These are phyloP conservation scores for Merluccius polli DNA, from an alignment of 2,797 vertebrate species.

Conservation along the genomic window DNA sequence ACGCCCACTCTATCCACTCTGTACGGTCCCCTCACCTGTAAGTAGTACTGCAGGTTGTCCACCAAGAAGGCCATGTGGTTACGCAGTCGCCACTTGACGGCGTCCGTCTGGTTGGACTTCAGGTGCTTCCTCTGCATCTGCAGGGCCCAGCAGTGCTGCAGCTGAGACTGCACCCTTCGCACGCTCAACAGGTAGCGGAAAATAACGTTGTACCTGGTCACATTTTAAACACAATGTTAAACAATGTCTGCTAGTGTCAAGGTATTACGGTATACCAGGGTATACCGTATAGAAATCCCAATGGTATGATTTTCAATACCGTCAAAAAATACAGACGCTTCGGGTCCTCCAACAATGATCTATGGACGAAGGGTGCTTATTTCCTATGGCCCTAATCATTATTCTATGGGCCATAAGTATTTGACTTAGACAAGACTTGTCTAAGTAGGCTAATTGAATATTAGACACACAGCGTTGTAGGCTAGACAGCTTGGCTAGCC, in stretches of 20 bases:
- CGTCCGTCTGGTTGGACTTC: constrained; percentile 86
- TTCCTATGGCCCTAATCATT: too few relatives aligned
- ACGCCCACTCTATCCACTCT: neutral
- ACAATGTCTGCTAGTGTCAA: neutral
- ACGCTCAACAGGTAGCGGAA: constrained; percentile 96
- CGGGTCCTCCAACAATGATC: too few relatives aligned
- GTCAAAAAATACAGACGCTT: too few relatives aligned
- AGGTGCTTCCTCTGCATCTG: constrained; percentile 98
- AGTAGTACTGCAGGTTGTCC: constrained; percentile 97
- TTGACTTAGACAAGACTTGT: too few relatives aligned
- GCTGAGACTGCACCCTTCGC: constrained; percentile 90
- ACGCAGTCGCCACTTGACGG: constrained; percentile 89
- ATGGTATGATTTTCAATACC: too few relatives aligned
- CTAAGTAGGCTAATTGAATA: too few relatives aligned
- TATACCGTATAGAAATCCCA: too few relatives aligned
- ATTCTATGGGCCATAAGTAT: too few relatives aligned
- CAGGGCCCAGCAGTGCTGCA: constrained; percentile 97
- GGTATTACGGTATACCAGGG: too few relatives aligned
- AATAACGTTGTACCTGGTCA: constrained; percentile 89
- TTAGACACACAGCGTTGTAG: too few relatives aligned
- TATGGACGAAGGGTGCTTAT: too few relatives aligned
- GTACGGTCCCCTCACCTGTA: constrained; percentile 77
- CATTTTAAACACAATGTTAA: neutral
- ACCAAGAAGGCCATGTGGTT: constrained; percentile 99
- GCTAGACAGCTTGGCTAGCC: too few relatives aligned